Evolutionary conservation across 2,888 invertebrate species (phyloP).

Genomic region (Cerastoderma edule): DNA sequence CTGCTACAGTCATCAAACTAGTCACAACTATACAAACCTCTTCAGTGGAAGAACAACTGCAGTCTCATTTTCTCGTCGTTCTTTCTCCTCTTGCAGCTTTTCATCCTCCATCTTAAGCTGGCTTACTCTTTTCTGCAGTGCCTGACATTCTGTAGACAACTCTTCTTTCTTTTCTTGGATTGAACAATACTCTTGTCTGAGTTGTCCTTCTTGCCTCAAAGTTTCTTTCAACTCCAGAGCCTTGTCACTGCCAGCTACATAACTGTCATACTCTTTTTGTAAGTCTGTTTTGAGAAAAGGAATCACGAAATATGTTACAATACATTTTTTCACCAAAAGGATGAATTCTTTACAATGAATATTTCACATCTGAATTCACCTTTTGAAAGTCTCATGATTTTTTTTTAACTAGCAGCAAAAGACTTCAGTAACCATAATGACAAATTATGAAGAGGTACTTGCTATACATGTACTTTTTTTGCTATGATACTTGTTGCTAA

Average conservation of each 20-base stretch:
- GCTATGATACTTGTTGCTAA: too few relatives aligned
- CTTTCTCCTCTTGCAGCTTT: slow-evolving; percentile 41
- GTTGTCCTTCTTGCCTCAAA: slow-evolving; percentile 50
- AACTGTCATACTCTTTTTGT: slow-evolving; percentile 24
- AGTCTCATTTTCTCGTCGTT: slow-evolving; percentile 58
- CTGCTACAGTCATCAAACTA: not conserved
- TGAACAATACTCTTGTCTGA: slow-evolving; percentile 38
- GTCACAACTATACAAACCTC: slow-evolving; percentile 44
- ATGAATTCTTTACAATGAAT: not conserved
- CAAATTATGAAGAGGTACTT: not conserved
- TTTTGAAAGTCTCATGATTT: not conserved
- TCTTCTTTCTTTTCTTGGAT: slow-evolving; percentile 35
- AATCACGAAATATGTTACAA: not conserved
- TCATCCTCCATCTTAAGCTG: slow-evolving; percentile 40
- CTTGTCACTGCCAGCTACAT: slow-evolving; percentile 10
- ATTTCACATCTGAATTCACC: not conserved
- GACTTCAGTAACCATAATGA: not conserved
- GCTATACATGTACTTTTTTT: too few relatives aligned
- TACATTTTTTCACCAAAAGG: not conserved
- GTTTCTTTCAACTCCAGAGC: slow-evolving; percentile 20
- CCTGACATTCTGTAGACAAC: slow-evolving; percentile 50
- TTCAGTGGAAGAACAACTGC: slow-evolving; percentile 61
- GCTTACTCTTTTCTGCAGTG: slow-evolving; percentile 33
- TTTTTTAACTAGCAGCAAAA: not conserved
- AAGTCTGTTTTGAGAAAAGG: slow-evolving; percentile 17